Evolutionary conservation across 2,113 vertebrate genomes (phyloP), one percentile per base, ranked within the genome.

Genomic region (Anguilla japonica): DNA sequence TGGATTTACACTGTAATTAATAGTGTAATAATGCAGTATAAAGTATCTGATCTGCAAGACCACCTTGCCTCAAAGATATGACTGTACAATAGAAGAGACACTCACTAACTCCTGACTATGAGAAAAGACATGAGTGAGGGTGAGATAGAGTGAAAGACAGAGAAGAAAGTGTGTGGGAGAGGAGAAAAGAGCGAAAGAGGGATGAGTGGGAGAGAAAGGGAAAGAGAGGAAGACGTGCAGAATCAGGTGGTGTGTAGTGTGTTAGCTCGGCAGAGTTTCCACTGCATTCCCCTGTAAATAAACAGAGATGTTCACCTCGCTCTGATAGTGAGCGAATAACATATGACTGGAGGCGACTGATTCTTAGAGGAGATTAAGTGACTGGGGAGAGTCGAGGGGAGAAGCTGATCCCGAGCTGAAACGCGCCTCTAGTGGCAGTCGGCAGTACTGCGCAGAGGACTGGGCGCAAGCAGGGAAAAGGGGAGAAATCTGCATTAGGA

Each of bases 301-400:
- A 75, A 75, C 71, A 13, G 71, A 75, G 71, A 75, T 75, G 29
- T 75, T 34, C 71, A 75, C 71, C 22, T 20, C 13, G 71, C 71
- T 75, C 71, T 75, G 71, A 75, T 75, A 75, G 71, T 34, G 71
- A 29, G 71, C 34, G 71, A 75, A 75, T n/a, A 75, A 34, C 71
- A n/a, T 75, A 34, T 75, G 71, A 11, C 71, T 75, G 71, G 71
- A 75, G 71, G 71, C 26, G 71, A 75, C 26, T 75, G 71, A 75
- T 75, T 75, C 71, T 71, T 22, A 29, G n/a, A 34, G 9, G 71
- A 29, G 71, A 75, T 75, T n/a, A 75, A 75, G 71, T 75, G 71
- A 75, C 71, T 75, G 67, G 71, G 34, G 71, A 34, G 8, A 75
- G 71, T 34, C 2, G 60, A 60, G 13, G 18, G 26, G 26, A 71